Conservation (phyloP, 2,797 vertebrate species). For the Loris lydekkerianus region DNA sequence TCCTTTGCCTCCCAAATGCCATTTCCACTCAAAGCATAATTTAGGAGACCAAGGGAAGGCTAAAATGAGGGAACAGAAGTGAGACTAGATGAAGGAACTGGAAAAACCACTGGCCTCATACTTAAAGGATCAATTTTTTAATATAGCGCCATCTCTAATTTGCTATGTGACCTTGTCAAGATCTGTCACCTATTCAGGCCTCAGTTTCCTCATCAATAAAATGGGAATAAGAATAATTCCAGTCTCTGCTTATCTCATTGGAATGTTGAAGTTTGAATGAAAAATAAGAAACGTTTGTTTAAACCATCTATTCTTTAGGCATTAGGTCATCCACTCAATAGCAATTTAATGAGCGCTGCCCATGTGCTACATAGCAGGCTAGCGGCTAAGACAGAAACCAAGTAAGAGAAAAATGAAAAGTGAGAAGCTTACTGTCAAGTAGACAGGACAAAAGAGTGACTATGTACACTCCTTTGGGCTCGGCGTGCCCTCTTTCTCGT, state of each 20-base stretch:
- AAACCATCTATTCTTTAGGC: background rate
- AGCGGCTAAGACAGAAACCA: background rate
- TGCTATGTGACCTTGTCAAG: background rate
- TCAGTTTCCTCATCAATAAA: constrained; percentile 33
- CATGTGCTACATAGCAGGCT: background rate
- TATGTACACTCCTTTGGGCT: background rate
- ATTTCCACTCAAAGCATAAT: constrained; percentile 14
- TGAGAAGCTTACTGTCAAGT: background rate
- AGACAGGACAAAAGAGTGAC: background rate
- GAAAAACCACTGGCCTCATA: background rate
- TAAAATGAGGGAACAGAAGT: constrained; percentile 30
- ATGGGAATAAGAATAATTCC: background rate
- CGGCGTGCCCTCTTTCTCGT: background rate
- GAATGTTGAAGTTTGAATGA: background rate
- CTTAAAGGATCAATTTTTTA: background rate
- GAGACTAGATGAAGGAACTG: background rate
- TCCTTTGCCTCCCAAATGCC: constrained; percentile 20
- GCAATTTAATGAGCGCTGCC: background rate
- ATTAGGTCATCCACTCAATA: background rate
- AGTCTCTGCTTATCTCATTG: background rate
- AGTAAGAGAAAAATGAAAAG: background rate
- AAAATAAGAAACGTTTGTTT: constrained; percentile 17
- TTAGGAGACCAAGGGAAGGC: background rate
- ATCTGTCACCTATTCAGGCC: background rate
- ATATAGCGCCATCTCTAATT: background rate